These are phyloP conservation scores for Phymanthus crucifer DNA, from an alignment of 92 coral and sea anemone genomes.

Conservation along the genomic window DNA sequence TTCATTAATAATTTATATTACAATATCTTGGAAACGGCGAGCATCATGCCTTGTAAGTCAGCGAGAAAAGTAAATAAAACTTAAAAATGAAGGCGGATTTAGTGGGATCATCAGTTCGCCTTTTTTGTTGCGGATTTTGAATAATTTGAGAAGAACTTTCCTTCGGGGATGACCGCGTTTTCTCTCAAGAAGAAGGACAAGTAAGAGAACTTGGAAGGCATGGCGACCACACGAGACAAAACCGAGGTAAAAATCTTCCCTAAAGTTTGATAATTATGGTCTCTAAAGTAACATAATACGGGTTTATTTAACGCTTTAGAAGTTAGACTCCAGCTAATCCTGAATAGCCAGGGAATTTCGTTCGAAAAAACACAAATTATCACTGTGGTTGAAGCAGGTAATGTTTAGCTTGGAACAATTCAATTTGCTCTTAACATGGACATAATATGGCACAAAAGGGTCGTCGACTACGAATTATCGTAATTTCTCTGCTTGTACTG, in stretches of 20 bases:
- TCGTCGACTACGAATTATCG: not conserved
- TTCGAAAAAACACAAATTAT: not conserved
- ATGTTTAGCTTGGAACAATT: not conserved
- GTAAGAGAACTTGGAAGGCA: not conserved
- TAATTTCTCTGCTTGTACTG: not conserved
- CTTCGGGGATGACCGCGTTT: not conserved
- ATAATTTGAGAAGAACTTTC: not conserved
- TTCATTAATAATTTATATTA: slow-evolving; percentile 74
- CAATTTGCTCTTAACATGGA: not conserved
- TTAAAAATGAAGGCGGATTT: slow-evolving; percentile 43
- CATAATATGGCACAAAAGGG: not conserved
- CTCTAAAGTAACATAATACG: not conserved
- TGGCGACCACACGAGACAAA: slow-evolving; percentile 45
- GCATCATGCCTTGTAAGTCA: slow-evolving; percentile 13
- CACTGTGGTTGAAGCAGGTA: not conserved
- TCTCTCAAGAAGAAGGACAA: not conserved
- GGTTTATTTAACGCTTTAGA: not conserved
- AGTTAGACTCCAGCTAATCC: not conserved
- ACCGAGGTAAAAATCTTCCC: slow-evolving; percentile 25
- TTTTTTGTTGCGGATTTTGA: slow-evolving; percentile 24
- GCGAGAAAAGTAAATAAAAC: slow-evolving; percentile 35
- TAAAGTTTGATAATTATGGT: not conserved
- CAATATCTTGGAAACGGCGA: slow-evolving; percentile 64
- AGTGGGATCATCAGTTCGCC: slow-evolving; percentile 29
- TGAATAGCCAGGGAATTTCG: not conserved